Base-by-base conservation (phyloP, 2,797 vertebrate species). In the Galaxias olidus region DNA sequence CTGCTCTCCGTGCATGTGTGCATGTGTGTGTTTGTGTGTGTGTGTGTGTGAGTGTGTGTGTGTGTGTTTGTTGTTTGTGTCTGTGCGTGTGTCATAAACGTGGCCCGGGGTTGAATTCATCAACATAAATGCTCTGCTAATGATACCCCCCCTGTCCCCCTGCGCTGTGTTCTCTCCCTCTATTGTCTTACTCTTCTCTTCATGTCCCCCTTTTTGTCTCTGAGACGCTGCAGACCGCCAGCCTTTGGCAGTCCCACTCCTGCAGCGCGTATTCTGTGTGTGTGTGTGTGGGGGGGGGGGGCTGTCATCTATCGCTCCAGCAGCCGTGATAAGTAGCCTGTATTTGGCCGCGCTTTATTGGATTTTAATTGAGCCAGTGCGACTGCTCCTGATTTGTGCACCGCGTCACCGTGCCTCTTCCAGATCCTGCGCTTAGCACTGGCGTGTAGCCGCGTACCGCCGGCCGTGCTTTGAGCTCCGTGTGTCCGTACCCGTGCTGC, bases 21-120 rank as follows among this genome's bases (percentile, higher is more conserved):
- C n/a, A n/a, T n/a, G n/a, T n/a, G 50, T 14, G 43, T 20, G 56
- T 53, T 82, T 73, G 82, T 77, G 74, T 79, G 61, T 56, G 76
- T 72, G 18, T 43, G 20, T 68, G 72, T 76, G 74, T 20, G n/a
- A 47, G 47, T 4, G 19, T 13, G 30, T 14, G 9, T 0, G 49
- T 15, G 57, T 57, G 59, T 7, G 56, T 48, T 61, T n/a, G n/a
- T n/a, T 4, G 19, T 13, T 15, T 14, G 9, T 0, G 49, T 15
- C 52, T 57, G 59, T 7, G 56, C 44, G 64, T 51, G n/a, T 63
- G 58, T 63, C 69, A 63, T 46, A 59, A 58, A 58, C 40, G 4
- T 17, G 40, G 14, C 10, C 13, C 4, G 13, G 17, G 18, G 58
- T 52, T 45, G 53, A 66, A 63, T 72, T 58, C 56, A 57, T 50